Evolutionary conservation across 2,888 invertebrate genomes (phyloP), one percentile per base, ranked within the genome.

Genomic region (Aporophyla lueneburgensis): DNA sequence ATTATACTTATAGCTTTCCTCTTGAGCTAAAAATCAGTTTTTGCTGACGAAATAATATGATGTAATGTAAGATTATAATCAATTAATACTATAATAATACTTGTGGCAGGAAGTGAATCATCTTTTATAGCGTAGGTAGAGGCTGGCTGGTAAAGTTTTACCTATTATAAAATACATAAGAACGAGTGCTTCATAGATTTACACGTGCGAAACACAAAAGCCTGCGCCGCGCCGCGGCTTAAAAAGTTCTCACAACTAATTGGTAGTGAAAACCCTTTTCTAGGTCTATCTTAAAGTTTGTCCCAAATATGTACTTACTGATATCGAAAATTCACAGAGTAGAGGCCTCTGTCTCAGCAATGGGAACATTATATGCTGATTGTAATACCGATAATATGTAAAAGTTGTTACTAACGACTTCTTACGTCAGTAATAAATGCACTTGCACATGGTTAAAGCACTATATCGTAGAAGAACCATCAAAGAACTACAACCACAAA

Each of bases 201-300:
- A 71, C 51, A 56, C n/a, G 51, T 56, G 27, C 27, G 24, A 63
- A 72, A 63, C 63, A 51, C 14, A n/a, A 59, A 49, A 73, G 46
- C 16, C 6, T 2, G 21, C 5, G 14, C 33, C n/a, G 21, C 5
- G 14, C 33, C n/a, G 46, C 66, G 4, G 43, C 78, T 83, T 72
- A 40, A 67, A 72, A 81, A 78, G 73, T 61, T 70, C 24, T n/a
- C n/a, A n/a, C n/a, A n/a, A n/a, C n/a, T 43, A 43, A 69, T 66
- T 70, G 61, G 51, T 27, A 46, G 69, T 62, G 27, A 66, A 66
- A 27, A 78, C 24, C 27, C 16, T 66, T 56, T 69, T 7, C 14
- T 43, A n/a, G 40, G 16, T 27, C 10, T 33, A 21, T 56, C 19
- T 24, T 12, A 24, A 68, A 68, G 62, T 68, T 71, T 58, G 24